Conservation (phyloP, 2,888 invertebrate species). For the Sisyra terminalis region DNA sequence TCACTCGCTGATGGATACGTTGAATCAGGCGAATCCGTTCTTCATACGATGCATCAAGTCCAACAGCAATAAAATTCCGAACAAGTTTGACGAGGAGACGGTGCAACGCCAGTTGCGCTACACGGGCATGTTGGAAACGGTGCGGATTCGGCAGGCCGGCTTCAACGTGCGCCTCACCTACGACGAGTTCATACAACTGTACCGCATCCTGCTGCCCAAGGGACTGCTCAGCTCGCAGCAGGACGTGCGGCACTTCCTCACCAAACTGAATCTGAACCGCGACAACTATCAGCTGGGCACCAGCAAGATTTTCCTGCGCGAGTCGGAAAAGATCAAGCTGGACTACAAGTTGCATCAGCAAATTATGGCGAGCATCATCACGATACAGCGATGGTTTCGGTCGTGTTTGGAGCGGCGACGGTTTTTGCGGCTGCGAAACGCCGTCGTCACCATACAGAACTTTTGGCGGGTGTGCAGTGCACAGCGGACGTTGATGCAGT, state of each 20-base stretch:
- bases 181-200: constrained; percentile 86
- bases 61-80: constrained; percentile 83
- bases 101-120: constrained; percentile 82
- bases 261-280: constrained; percentile 66
- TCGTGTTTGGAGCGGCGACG: constrained; percentile 61
- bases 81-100: constrained; percentile 84
- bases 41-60: constrained; percentile 90
- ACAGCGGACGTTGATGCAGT: constrained; percentile 30
- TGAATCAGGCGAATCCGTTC: constrained; percentile 77
- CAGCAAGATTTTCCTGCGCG: constrained; percentile 85
- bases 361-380: constrained; percentile 83
- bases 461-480: constrained; percentile 48
- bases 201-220: constrained; percentile 78
- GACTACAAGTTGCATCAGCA: constrained; percentile 87
- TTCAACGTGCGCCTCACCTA: constrained; percentile 88
- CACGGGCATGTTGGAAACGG: constrained; percentile 95
- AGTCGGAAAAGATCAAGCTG: constrained; percentile 82
- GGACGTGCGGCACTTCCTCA: constrained; percentile 72
- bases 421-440: constrained; percentile 55
- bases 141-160: constrained; percentile 84
- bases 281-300: constrained; percentile 81
- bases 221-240: constrained; percentile 71
- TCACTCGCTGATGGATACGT: constrained; percentile 80
- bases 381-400: constrained; percentile 83
- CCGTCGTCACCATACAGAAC: constrained; percentile 62